Conservation (phyloP, 2,113 vertebrate species). For the Zeus faber region DNA sequence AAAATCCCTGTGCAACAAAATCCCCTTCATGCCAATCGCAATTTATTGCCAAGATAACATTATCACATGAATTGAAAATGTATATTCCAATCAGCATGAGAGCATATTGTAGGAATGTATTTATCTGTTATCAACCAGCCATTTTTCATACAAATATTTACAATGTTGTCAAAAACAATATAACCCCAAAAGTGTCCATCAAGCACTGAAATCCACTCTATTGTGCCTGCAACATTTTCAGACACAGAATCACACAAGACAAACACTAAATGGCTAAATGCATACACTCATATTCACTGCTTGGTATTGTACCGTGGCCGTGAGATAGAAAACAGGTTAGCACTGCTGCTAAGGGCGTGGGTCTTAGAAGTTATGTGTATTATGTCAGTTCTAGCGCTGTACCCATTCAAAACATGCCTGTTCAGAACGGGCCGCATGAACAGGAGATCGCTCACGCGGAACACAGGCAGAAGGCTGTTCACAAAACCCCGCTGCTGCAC, state of each 20-base stretch:
- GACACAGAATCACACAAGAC: background rate
- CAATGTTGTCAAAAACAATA: conserved; percentile 33
- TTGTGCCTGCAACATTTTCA: conserved; percentile 1
- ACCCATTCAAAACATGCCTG: conserved; percentile 12
- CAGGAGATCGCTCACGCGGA: too few relatives aligned
- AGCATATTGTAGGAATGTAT: conserved; percentile 24
- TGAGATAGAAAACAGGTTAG: conserved; percentile 25
- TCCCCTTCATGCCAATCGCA: conserved; percentile 23
- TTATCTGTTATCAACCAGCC: conserved; percentile 23
- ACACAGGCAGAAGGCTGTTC: too few relatives aligned
- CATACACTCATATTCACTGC: conserved; percentile 3
- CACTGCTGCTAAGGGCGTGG: conserved; percentile 33
- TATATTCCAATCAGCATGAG: conserved; percentile 31
- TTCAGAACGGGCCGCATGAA: too few relatives aligned
- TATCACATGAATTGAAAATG: conserved; percentile 22
- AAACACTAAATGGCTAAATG: conserved; percentile 4
- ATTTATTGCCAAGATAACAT: background rate
- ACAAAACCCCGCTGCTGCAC: too few relatives aligned
- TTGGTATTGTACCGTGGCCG: conserved; percentile 2
- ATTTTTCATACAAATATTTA: conserved; percentile 47
- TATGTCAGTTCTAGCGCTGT: conserved; percentile 20
- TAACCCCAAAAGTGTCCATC: conserved; percentile 21
- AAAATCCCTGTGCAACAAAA: conserved; percentile 35
- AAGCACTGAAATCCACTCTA: background rate
- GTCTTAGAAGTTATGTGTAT: conserved; percentile 18